Percentiles rank a stretch among this genome's conserved stretches.
Evolutionary conservation across 2,113 vertebrate species (phyloP).

Genomic region (Onychostruthus taczanowskii): DNA sequence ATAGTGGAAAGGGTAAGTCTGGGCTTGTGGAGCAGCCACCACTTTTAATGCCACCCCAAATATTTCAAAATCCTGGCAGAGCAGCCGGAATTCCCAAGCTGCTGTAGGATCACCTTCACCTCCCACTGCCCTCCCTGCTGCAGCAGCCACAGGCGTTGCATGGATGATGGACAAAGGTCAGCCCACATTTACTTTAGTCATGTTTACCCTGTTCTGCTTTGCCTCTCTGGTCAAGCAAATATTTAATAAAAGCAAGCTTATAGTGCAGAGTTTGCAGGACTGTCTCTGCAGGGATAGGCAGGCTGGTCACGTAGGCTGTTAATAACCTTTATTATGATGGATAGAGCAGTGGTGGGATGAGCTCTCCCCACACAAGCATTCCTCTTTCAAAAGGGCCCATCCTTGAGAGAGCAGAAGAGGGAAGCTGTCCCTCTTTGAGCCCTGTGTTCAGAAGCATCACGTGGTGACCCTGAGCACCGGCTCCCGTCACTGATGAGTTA

Average conservation of each 20-base stretch:
- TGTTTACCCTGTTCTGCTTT: constrained; percentile 53
- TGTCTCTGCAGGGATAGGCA: background rate
- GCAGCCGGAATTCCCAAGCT: background rate
- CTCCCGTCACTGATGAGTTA: background rate
- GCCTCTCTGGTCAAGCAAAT: constrained; percentile 66
- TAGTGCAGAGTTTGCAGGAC: constrained; percentile 23
- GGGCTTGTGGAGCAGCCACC: background rate
- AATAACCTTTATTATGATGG: constrained; percentile 62
- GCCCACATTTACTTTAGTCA: constrained; percentile 19
- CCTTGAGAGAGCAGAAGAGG: constrained; percentile 28
- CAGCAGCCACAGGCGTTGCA: background rate
- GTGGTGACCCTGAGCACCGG: background rate
- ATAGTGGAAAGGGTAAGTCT: background rate
- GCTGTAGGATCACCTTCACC: background rate
- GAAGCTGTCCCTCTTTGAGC: constrained; percentile 31
- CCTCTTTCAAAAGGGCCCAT: constrained; percentile 29
- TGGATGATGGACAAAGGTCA: constrained; percentile 43
- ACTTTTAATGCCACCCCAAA: background rate
- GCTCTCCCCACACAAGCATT: background rate
- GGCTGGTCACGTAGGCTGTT: constrained; percentile 50
- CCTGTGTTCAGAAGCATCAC: constrained; percentile 14
- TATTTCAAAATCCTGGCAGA: background rate
- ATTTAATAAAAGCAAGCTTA: constrained; percentile 61
- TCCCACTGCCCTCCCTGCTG: background rate
- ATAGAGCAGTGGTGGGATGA: constrained; percentile 6